Conservation (phyloP, 1,140 invertebrate species). For the Ladona fulva region DNA sequence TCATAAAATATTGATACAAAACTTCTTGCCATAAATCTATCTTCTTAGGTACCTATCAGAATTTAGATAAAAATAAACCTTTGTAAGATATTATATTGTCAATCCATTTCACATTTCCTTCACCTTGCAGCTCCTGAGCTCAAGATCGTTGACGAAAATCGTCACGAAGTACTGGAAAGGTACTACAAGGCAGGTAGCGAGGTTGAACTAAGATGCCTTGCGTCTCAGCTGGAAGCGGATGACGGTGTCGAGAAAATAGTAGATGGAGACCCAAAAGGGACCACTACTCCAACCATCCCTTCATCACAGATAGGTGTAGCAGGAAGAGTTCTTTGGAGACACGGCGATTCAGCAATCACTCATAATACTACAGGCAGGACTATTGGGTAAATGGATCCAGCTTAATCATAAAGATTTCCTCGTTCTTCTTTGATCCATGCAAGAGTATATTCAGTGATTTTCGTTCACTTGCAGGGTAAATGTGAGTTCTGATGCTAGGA, state of each 20-base stretch:
- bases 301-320: background rate
- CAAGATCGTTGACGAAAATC: constrained; percentile 55
- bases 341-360: background rate
- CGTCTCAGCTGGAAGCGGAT: constrained; percentile 37
- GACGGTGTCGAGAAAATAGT: constrained; percentile 36
- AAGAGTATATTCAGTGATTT: too few species aligned
- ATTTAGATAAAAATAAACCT: too few species aligned
- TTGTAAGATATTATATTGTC: too few species aligned
- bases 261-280: constrained; percentile 22
- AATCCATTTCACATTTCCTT: too few species aligned
- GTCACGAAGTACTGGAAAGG: constrained; percentile 53
- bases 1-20: too few species aligned
- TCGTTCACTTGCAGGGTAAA: background rate
- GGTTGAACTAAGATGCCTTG: constrained; percentile 57
- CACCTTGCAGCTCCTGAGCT: constrained; percentile 50
- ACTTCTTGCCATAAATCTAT: too few species aligned
- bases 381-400: background rate
- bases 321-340: background rate
- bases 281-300: background rate
- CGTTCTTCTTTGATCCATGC: too few species aligned
- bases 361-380: background rate
- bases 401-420: background rate
- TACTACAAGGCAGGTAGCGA: constrained; percentile 63
- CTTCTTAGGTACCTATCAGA: too few species aligned
- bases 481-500: background rate